Evolutionary conservation across 2,888 invertebrate genomes (phyloP).

Genomic region (Calameuta filiformis): DNA sequence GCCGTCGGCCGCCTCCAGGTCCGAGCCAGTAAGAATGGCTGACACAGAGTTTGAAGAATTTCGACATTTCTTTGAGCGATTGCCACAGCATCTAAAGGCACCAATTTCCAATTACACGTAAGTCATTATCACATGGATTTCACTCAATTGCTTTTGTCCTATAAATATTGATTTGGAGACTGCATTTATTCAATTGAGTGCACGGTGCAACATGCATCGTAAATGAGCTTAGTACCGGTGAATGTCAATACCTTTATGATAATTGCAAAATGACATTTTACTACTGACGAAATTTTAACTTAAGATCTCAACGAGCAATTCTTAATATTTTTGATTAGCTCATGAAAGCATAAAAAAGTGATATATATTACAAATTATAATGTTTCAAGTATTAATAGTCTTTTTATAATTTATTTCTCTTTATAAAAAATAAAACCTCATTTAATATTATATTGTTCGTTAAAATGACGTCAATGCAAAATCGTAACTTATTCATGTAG

Average conservation of each 20-base stretch:
- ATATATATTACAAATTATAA: background rate
- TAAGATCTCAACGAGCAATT: background rate
- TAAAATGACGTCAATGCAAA: background rate
- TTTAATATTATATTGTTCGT: background rate
- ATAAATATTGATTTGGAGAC: background rate
- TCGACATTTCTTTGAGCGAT: slow-evolving; percentile 84
- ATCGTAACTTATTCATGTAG: background rate
- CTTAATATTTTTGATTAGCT: background rate
- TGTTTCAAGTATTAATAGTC: background rate
- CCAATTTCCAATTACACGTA: slow-evolving; percentile 90
- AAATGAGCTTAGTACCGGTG: background rate
- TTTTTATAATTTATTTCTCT: background rate
- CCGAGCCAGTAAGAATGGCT: slow-evolving; percentile 74
- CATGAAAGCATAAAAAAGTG: background rate
- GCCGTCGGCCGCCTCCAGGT: slow-evolving; percentile 34
- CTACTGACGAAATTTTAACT: background rate
- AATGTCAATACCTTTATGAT: background rate
- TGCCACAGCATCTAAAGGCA: slow-evolving; percentile 82
- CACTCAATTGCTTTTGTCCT: background rate
- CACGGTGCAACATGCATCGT: background rate
- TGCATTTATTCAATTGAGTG: background rate
- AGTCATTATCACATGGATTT: slow-evolving; percentile 66
- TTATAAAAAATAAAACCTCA: background rate
- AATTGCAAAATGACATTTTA: background rate
- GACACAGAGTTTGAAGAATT: slow-evolving; percentile 95